Evolutionary conservation across 1,140 invertebrate species (phyloP).

Genomic region (Orchestia grillus): DNA sequence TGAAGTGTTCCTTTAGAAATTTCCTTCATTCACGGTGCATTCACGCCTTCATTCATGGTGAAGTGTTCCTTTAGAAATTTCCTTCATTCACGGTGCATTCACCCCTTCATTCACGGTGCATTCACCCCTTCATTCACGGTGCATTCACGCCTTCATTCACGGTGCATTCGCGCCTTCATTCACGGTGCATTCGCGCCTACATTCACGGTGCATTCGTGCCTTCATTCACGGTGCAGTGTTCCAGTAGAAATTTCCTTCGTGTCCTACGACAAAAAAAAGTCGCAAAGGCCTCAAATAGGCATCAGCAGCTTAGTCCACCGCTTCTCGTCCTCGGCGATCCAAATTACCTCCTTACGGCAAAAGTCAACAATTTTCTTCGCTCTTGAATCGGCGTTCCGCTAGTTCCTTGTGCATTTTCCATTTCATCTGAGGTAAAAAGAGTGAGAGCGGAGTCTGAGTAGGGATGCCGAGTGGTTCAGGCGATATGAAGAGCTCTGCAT

Average conservation of each 20-base stretch:
- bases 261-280: not conserved
- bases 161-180: not conserved
- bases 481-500: not conserved
- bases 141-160: not conserved
- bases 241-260: not conserved
- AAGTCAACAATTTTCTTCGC: not conserved
- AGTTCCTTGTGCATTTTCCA: not conserved
- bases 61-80: not conserved
- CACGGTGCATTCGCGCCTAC: no score
- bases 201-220: no score
- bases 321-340: not conserved
- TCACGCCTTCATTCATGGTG: no score
- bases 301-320: not conserved
- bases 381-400: not conserved
- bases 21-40: no score
- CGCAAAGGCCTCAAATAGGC: not conserved
- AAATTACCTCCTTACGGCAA: not conserved
- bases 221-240: not conserved
- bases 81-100: no score
- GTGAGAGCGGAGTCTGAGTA: not conserved
- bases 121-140: not conserved
- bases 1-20: no score
- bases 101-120: no score
- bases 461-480: not conserved
- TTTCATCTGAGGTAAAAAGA: not conserved